Conservation (phyloP, 2,797 vertebrate species). For the Gallinago solitaria region DNA sequence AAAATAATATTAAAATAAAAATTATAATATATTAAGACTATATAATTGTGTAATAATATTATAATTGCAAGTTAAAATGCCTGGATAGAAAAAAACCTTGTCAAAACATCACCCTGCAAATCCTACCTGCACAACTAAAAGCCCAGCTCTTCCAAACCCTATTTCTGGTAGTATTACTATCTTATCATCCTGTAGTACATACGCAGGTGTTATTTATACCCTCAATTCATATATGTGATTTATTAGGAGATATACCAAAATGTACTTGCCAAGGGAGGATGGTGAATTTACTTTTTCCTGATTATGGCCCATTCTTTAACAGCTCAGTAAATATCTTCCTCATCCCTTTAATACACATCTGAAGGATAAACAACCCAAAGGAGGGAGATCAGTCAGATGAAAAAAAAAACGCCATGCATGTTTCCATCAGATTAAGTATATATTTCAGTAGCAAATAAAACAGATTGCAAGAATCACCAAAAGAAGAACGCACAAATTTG, state of each 20-base stretch:
- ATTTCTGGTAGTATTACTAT: not conserved
- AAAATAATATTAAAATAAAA: not conserved
- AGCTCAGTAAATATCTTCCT: slow-evolving; percentile 40
- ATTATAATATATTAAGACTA: too few relatives aligned
- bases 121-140: not conserved
- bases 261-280: not conserved
- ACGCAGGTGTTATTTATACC: not conserved
- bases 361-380: slow-evolving; percentile 46
- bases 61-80: not conserved
- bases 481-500: not conserved
- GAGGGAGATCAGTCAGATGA: slow-evolving; percentile 18
- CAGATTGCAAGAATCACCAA: not conserved
- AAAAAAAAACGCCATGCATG: not conserved
- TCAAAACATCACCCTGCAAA: not conserved
- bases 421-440: not conserved
- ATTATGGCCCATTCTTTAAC: slow-evolving; percentile 32
- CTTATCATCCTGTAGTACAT: not conserved
- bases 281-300: slow-evolving; percentile 20
- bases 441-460: slow-evolving; percentile 2
- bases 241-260: not conserved
- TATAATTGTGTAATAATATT: not conserved
- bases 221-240: not conserved
- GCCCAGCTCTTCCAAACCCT: not conserved
- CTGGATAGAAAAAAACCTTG: not conserved
- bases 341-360: not conserved